These are phyloP conservation scores for Hypanus sabinus DNA, from an alignment of 2,113 vertebrate genomes.

Conservation along the genomic window DNA sequence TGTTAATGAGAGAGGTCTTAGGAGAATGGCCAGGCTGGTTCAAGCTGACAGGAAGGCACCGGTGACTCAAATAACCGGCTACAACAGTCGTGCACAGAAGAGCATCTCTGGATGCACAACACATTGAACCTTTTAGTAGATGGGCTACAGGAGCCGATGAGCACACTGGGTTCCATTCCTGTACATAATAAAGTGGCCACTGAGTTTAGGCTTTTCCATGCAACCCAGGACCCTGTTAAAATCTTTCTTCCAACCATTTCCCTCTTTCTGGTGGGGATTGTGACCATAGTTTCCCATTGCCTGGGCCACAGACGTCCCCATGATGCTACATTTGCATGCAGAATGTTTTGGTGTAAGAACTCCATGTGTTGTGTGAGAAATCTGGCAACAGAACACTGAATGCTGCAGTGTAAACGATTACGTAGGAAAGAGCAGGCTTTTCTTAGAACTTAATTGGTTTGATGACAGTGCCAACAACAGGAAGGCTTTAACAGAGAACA, in stretches of 20 bases:
- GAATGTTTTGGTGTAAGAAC: not conserved
- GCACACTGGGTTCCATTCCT: too few relatives aligned
- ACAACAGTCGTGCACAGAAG: too few relatives aligned
- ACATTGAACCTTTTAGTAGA: too few relatives aligned
- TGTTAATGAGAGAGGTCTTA: too few relatives aligned
- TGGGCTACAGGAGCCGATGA: too few relatives aligned
- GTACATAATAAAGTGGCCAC: too few relatives aligned
- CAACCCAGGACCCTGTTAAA: not conserved
- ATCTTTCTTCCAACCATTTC: not conserved
- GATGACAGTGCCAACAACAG: not conserved
- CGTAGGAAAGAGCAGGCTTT: not conserved
- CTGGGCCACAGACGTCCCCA: not conserved
- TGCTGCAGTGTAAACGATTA: not conserved
- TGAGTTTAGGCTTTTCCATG: not conserved
- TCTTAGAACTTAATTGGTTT: not conserved
- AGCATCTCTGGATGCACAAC: too few relatives aligned
- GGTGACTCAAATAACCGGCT: too few relatives aligned
- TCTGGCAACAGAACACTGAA: not conserved
- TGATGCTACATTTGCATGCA: not conserved
- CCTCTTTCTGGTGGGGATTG: not conserved
- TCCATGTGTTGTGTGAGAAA: not conserved
- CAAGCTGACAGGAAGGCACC: too few relatives aligned
- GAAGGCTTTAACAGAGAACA: not conserved
- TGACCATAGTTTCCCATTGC: too few relatives aligned
- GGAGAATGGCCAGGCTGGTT: too few relatives aligned